A percentile compares a stretch with the other conserved stretches of the same genome.
These are phyloP conservation scores for Pedionomus torquatus DNA, from an alignment of 2,113 vertebrate genomes.

Conservation along the genomic window DNA sequence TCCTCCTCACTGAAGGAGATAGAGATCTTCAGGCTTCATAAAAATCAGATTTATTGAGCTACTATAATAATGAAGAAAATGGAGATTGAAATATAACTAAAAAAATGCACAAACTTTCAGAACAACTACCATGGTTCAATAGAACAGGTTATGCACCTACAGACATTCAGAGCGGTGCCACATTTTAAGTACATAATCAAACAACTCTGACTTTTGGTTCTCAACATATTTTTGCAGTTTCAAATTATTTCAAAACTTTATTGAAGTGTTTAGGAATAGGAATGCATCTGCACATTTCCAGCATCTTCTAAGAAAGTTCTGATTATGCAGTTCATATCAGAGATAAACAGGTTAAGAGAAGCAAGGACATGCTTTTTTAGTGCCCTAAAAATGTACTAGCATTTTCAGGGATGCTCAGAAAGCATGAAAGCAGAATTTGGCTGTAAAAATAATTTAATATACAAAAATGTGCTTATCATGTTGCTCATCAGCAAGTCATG, in stretches of 20 bases:
- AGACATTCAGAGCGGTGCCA: neutral
- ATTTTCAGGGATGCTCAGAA: neutral
- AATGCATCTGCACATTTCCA: neutral
- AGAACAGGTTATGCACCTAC: neutral
- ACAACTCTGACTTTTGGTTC: neutral
- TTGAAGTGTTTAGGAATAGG: neutral
- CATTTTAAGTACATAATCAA: rapidly evolving
- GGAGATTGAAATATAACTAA: neutral
- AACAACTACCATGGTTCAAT: neutral
- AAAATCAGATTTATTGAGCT: neutral
- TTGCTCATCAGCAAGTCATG: neutral
- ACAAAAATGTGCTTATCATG: rapidly evolving
- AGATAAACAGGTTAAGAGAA: neutral
- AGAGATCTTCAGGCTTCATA: neutral
- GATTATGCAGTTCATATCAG: neutral
- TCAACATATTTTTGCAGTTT: neutral
- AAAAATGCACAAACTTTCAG: neutral
- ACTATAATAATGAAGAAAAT: neutral
- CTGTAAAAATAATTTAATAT: neutral
- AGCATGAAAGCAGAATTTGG: neutral
- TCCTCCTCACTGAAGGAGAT: neutral
- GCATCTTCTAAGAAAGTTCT: neutral
- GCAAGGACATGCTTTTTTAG: neutral
- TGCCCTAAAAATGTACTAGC: neutral
- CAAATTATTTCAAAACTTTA: neutral